Evolutionary conservation across 2,888 invertebrate species (phyloP).

Genomic region (Glomeris marginata): DNA sequence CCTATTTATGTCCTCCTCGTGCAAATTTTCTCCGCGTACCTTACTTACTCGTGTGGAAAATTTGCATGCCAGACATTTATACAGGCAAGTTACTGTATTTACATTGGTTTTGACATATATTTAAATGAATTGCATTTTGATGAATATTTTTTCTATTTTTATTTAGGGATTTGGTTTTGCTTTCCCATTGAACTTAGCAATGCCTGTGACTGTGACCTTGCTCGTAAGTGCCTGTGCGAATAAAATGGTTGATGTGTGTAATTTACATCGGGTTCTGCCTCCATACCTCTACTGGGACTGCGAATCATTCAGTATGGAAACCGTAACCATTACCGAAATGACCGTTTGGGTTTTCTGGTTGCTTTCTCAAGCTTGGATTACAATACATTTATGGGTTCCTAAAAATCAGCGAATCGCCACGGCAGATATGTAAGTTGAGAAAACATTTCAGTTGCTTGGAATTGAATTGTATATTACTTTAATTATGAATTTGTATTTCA

Average conservation of each 20-base stretch:
- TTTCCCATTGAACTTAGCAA: slow-evolving; percentile 31
- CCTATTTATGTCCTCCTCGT: too few relatives aligned
- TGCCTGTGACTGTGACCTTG: slow-evolving; percentile 26
- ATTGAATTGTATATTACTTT: background rate
- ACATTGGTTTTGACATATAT: too few relatives aligned
- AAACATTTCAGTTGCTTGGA: background rate
- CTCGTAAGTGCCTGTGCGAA: slow-evolving; percentile 23
- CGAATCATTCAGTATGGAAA: slow-evolving; percentile 61
- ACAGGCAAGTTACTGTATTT: slow-evolving; percentile 22
- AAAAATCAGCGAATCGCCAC: slow-evolving; percentile 24
- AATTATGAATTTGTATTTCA: slow-evolving; percentile 17
- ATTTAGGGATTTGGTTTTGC: slow-evolving; percentile 29
- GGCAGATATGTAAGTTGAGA: slow-evolving; percentile 22
- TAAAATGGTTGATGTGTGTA: slow-evolving; percentile 21
- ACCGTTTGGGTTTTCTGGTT: slow-evolving; percentile 21
- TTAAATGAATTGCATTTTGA: too few relatives aligned
- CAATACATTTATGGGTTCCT: slow-evolving; percentile 26
- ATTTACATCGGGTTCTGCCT: slow-evolving; percentile 18
- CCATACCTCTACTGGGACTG: slow-evolving; percentile 39
- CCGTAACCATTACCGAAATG: slow-evolving; percentile 58
- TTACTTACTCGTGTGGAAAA: slow-evolving; percentile 28
- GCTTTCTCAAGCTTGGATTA: slow-evolving; percentile 25
- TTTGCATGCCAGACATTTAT: slow-evolving; percentile 38
- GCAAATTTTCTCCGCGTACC: background rate
- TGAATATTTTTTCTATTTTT: too few relatives aligned